Conservation (phyloP, 2,888 invertebrate genomes). For the Drosophila borealis region DNA sequence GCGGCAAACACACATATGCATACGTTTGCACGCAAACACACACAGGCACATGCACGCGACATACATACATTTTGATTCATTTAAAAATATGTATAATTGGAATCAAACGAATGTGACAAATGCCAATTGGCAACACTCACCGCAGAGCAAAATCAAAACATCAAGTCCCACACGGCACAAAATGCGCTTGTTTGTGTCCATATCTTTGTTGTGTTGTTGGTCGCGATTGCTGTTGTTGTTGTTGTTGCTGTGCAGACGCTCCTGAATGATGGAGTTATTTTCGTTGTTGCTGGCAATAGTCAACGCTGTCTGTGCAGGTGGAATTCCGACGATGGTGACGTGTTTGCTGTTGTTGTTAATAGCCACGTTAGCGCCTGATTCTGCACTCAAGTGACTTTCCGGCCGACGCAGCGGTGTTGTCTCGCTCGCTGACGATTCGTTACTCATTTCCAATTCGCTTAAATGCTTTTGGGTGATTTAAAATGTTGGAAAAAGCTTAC, state of each 20-base stretch:
- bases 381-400: slow-evolving; percentile 62
- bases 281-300: slow-evolving; percentile 24
- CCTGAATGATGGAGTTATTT: slow-evolving; percentile 41
- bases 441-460: slow-evolving; percentile 81
- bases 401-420: slow-evolving; percentile 84
- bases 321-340: slow-evolving; percentile 19
- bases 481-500: slow-evolving; percentile 39
- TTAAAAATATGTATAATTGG: not conserved
- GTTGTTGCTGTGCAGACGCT: slow-evolving; percentile 52
- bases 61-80: slow-evolving; percentile 2
- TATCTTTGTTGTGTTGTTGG: slow-evolving; percentile 57
- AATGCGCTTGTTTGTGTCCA: slow-evolving; percentile 85
- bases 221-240: slow-evolving; percentile 39
- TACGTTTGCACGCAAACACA: not conserved
- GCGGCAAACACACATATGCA: slow-evolving; percentile 22
- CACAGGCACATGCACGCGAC: not conserved
- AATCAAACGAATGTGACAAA: slow-evolving; percentile 9
- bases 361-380: slow-evolving; percentile 60
- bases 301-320: slow-evolving; percentile 41
- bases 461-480: slow-evolving; percentile 35
- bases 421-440: slow-evolving; percentile 83
- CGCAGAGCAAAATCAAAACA: slow-evolving; percentile 88
- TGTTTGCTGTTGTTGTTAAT: slow-evolving; percentile 35
- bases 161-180: slow-evolving; percentile 89
- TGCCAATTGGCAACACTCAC: slow-evolving; percentile 86